A percentile compares a stretch with the other conserved stretches of the same genome.
Evolutionary conservation across 2,797 vertebrate species (phyloP).

Genomic region (Catharus ustulatus): DNA sequence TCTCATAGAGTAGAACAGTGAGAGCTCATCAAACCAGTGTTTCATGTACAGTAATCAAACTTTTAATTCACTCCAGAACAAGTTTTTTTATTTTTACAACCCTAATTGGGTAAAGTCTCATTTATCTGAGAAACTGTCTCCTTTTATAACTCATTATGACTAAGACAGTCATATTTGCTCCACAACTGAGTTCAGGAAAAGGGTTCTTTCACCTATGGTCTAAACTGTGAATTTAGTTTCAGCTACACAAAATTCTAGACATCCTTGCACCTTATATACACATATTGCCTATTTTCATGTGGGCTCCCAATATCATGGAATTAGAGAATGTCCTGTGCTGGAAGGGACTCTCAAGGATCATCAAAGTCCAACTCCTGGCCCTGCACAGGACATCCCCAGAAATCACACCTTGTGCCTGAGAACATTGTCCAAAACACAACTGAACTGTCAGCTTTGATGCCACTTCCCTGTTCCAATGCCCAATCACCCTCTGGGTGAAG

Average conservation of each 20-base stretch:
- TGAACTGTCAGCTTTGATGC: not conserved
- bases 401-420: not conserved
- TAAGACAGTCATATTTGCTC: not conserved
- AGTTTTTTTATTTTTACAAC: not conserved
- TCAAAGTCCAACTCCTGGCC: not conserved
- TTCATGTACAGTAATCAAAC: not conserved
- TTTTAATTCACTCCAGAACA: not conserved
- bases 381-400: not conserved
- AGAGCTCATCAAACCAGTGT: not conserved
- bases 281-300: not conserved
- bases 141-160: not conserved
- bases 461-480: not conserved
- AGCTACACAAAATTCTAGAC: not conserved
- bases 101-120: not conserved
- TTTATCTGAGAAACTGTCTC: not conserved
- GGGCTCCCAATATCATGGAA: not conserved
- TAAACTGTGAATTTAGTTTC: not conserved
- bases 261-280: not conserved
- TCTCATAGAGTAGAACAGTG: not conserved
- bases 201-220: not conserved
- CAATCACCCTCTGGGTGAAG: not conserved
- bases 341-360: not conserved
- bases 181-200: not conserved
- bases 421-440: not conserved
- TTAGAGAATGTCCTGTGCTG: fast-evolving